Percentiles rank a stretch among this genome's conserved stretches.
These are phyloP conservation scores for Conomelus anceps DNA, from an alignment of 2,888 invertebrate genomes.

Conservation along the genomic window DNA sequence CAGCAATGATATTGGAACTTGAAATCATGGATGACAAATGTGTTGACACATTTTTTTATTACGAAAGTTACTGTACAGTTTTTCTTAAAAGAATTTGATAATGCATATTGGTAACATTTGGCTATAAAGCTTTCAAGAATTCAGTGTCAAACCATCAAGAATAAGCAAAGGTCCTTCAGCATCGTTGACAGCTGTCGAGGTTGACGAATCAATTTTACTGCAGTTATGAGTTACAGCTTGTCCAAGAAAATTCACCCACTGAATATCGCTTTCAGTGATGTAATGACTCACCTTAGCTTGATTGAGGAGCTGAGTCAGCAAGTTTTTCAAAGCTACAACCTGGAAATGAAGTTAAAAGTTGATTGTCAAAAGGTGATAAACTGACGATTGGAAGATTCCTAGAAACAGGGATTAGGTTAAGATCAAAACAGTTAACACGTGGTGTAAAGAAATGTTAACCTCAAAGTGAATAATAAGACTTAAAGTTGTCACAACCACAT, in stretches of 20 bases:
- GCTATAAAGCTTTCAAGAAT: background rate
- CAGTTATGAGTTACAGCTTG: conserved; percentile 4
- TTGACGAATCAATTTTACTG: background rate
- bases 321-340: background rate
- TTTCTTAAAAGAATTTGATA: background rate
- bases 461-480: too few relatives aligned
- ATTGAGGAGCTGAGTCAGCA: background rate
- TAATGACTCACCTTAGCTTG: conserved; percentile 3
- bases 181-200: background rate
- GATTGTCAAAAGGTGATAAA: too few relatives aligned
- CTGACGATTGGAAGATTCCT: background rate
- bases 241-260: background rate
- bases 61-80: background rate
- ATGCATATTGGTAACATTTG: background rate
- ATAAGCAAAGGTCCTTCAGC: background rate
- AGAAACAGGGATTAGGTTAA: background rate
- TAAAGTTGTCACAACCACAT: too few relatives aligned
- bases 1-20: background rate
- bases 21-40: background rate
- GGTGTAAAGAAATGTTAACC: too few relatives aligned
- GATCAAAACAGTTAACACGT: background rate
- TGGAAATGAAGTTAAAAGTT: background rate
- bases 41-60: background rate
- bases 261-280: background rate
- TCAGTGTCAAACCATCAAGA: background rate